A percentile compares a stretch with the other conserved stretches of the same genome.
phyloP scores from a whole-genome alignment of 2,113 vertebrate genomes.

The Lophotis ruficrista region DNA sequence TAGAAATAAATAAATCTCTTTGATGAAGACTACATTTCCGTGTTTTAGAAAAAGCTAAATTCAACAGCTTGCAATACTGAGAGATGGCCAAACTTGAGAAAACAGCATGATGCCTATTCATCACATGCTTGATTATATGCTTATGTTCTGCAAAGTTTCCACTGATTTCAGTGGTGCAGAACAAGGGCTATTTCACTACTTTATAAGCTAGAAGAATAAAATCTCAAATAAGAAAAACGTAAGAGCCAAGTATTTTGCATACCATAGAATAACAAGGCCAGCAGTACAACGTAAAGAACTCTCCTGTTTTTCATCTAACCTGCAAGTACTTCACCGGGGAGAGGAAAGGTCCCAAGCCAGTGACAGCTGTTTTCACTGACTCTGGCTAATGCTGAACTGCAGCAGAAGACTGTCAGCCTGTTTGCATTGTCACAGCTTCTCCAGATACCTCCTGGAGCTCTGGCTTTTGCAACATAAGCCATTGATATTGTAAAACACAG shows the following conservation, averaged over 20 bases:
- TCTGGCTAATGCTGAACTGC: neutral
- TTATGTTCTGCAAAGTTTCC: neutral
- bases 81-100: neutral
- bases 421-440: neutral
- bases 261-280: neutral
- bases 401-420: neutral
- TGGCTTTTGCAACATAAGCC: neutral
- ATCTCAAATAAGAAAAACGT: neutral
- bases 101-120: neutral
- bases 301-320: neutral
- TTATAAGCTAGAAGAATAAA: neutral
- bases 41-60: neutral
- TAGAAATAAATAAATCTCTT: neutral
- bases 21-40: neutral
- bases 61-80: neutral
- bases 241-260: neutral
- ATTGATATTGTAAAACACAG: neutral
- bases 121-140: neutral
- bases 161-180: neutral
- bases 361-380: neutral
- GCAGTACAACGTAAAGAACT: neutral
- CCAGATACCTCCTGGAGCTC: neutral
- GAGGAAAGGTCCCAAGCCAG: neutral
- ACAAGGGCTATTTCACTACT: neutral
- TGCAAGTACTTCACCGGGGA: neutral